Evolutionary conservation across 2,888 invertebrate genomes (phyloP).

Genomic region (Hymenopus coronatus): DNA sequence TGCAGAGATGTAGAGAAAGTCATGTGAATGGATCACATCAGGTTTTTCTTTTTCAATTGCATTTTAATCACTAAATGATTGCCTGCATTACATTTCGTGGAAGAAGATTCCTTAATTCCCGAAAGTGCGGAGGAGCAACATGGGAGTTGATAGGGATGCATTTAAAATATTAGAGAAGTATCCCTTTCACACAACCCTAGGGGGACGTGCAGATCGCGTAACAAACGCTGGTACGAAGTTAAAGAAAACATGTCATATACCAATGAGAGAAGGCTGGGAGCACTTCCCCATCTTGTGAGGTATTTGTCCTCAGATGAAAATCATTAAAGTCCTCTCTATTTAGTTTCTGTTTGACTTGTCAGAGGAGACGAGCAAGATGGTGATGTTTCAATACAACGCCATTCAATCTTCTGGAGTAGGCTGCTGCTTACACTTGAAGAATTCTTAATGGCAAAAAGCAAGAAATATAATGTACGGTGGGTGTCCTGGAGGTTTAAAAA

Average conservation of each 20-base stretch:
- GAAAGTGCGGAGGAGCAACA: not conserved
- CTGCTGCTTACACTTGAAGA: not conserved
- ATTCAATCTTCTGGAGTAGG: not conserved
- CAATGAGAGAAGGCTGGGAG: not conserved
- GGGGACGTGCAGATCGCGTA: not conserved
- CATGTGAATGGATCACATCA: too few species aligned
- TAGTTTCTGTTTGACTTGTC: not conserved
- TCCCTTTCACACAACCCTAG: not conserved
- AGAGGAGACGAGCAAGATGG: not conserved
- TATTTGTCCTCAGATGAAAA: not conserved
- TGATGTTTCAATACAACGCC: not conserved
- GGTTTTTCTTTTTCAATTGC: too few species aligned
- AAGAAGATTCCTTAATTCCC: not conserved
- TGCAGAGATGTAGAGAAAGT: too few species aligned
- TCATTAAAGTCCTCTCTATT: not conserved
- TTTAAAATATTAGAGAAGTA: not conserved
- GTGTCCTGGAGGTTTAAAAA: not conserved
- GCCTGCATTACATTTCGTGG: too few species aligned
- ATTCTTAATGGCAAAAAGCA: not conserved
- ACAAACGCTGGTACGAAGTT: not conserved
- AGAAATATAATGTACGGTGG: not conserved
- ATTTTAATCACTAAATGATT: too few species aligned
- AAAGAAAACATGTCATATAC: not conserved
- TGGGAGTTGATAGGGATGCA: not conserved
- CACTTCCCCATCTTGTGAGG: not conserved